phyloP scores from a whole-genome alignment of 2,888 invertebrate species.

The Parnassius orleans region DNA sequence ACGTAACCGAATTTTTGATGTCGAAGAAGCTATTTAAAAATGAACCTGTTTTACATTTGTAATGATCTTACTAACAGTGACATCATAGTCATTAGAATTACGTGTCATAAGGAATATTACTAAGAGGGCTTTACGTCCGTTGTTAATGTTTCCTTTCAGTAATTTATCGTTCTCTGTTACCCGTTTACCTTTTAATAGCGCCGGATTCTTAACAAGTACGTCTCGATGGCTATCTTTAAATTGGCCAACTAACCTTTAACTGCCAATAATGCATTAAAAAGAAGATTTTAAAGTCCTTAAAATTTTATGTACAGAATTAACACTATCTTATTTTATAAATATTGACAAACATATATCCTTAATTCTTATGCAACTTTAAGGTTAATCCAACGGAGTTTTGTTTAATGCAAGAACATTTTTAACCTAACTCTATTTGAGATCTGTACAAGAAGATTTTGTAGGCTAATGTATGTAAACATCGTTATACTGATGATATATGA shows the following conservation, averaged over 20 bases:
- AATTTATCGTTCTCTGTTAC: conserved; percentile 25
- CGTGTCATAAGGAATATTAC: not conserved
- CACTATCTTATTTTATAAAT: too few relatives aligned
- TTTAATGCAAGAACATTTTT: too few relatives aligned
- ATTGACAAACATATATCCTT: too few relatives aligned
- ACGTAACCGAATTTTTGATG: too few relatives aligned
- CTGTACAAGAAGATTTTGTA: too few relatives aligned
- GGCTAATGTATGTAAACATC: too few relatives aligned
- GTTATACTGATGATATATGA: too few relatives aligned
- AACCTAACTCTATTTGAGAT: too few relatives aligned
- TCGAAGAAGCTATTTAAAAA: too few relatives aligned
- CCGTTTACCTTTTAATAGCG: conserved; percentile 34
- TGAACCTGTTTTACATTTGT: too few relatives aligned
- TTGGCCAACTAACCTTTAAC: conserved; percentile 63
- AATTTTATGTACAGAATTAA: conserved; percentile 11
- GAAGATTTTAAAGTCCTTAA: conserved; percentile 37
- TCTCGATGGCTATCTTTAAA: conserved; percentile 48
- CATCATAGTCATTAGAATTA: not conserved
- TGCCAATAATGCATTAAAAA: conserved; percentile 26
- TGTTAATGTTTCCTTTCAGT: conserved; percentile 18
- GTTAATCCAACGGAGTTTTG: too few relatives aligned
- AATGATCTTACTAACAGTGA: not conserved
- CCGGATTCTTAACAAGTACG: conserved; percentile 36
- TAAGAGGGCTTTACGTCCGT: not conserved
- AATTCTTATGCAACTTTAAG: too few relatives aligned